Conservation (phyloP, 2,888 invertebrate species). For the Ormyrus nitidulus region DNA sequence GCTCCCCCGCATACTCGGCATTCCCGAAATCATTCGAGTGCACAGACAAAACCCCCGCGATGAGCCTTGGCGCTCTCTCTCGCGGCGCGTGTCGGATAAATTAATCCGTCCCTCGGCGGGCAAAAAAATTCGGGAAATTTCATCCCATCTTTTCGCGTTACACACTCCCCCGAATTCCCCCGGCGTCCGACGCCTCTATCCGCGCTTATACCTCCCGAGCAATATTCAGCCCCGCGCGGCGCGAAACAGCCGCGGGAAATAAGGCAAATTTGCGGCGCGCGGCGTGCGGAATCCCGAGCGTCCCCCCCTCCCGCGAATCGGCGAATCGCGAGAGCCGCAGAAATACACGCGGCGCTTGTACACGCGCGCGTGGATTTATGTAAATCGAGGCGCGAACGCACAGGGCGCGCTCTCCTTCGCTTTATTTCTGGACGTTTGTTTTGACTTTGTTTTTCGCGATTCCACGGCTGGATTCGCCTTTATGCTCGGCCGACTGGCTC, state of each 20-base stretch:
- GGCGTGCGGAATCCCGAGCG: neutral
- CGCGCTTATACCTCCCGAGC: slow-evolving; percentile 10
- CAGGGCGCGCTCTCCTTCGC: neutral
- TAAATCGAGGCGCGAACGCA: slow-evolving; percentile 25
- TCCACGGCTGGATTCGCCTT: slow-evolving; percentile 18
- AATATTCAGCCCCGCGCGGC: slow-evolving; percentile 33
- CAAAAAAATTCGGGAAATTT: slow-evolving; percentile 32
- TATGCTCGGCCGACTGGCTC: neutral
- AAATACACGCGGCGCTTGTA: neutral
- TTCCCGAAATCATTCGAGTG: neutral
- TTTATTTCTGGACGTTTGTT: slow-evolving; percentile 51
- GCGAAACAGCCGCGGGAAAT: slow-evolving; percentile 19
- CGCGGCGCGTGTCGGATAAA: neutral
- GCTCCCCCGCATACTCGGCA: neutral
- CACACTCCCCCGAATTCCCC: slow-evolving; percentile 27
- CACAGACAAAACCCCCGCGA: too few relatives aligned
- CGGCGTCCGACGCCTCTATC: neutral
- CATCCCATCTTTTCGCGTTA: slow-evolving; percentile 5
- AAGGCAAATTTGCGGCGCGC: slow-evolving; percentile 36
- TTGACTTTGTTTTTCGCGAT: slow-evolving; percentile 41
- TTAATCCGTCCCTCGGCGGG: slow-evolving; percentile 6
- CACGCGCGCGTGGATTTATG: slow-evolving; percentile 37
- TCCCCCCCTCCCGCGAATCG: neutral
- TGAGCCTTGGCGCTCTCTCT: too few relatives aligned
- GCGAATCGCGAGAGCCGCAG: neutral